Evolutionary conservation across 1,140 invertebrate genomes (phyloP).

Genomic region (Pachyrhynchus sulphureomaculatus): DNA sequence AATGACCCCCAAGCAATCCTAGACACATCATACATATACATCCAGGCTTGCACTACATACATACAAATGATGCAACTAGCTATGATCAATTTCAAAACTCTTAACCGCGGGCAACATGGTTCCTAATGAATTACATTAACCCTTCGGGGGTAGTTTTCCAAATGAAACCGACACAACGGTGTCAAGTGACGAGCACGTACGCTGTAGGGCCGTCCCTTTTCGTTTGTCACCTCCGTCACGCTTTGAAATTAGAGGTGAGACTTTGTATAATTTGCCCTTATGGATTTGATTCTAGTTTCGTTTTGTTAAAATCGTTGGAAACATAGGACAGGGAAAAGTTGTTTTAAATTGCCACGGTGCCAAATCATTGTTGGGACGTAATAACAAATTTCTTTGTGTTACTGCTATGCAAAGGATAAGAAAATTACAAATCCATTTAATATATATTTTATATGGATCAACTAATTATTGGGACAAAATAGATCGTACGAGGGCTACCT

Average conservation of each 20-base stretch:
- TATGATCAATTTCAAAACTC: slow-evolving; percentile 26
- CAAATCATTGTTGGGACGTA: no score
- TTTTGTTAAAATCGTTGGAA: neutral
- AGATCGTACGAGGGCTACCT: no score
- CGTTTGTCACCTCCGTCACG: slow-evolving; percentile 25
- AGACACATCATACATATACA: neutral
- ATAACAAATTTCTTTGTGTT: no score
- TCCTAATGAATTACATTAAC: slow-evolving; percentile 35
- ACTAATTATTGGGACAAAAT: no score
- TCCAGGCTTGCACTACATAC: neutral
- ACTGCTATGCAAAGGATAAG: no score
- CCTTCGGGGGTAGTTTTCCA: slow-evolving; percentile 22
- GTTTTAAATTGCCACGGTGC: no score
- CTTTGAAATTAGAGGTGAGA: slow-evolving; percentile 28
- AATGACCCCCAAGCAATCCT: no score
- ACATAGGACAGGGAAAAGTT: no score
- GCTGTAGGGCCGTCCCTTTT: slow-evolving; percentile 17
- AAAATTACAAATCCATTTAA: no score
- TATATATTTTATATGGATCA: no score
- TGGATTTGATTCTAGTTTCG: neutral
- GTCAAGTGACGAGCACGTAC: slow-evolving; percentile 26
- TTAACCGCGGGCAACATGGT: slow-evolving; percentile 21
- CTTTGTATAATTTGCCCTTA: slow-evolving; percentile 7
- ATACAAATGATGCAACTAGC: slow-evolving; percentile 17
- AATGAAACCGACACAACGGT: slow-evolving; percentile 25